Base-by-base conservation (phyloP, 2,797 vertebrate species). In the Enteromius afrohamiltoni region DNA sequence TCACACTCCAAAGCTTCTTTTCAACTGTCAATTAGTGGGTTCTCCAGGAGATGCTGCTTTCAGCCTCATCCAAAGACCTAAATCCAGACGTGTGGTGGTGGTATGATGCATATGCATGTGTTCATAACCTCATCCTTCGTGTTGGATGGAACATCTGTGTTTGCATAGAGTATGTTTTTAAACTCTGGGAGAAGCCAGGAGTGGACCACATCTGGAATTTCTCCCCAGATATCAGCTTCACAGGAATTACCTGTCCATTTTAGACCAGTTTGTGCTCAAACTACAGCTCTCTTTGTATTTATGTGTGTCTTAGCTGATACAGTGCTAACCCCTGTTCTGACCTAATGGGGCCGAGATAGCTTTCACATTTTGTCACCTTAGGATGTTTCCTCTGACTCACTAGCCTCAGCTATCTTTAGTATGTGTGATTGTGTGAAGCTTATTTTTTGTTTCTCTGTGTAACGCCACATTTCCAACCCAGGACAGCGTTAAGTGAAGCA, bases 11-110 rank as follows among this genome's bases (percentile, higher is more conserved):
- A 79, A 86, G 89, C 91, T 91, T 91, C 91, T 90, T 92, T 92
- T 92, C 88, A 89, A 89, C 80, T 88, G 90, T 92, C 93, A 93
- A 93, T 93, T 94, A 93, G 89, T 87, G 86, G 86, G 89, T 84
- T 84, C 88, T 91, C 83, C 90, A 89, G 85, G 84, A 82, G 79
- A 82, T 31, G 69, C 79, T 78, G 64, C 11, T 60, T 70, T 62
- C 67, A 58, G 74, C 65, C 21, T 13, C 40, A 49, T 49, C 37
- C 23, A 64, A 29, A 49, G 49, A 11, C 67, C 68, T 58, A 51
- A 69, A 49, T 19, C 17, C 40, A 51, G 53, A 82, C 17, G 9
- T 45, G n/a, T 79, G 67, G 53, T 47, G 67, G 23, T 47, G 79
- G n/a, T 65, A 37, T 62, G 16, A 69, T 26, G 29, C 6, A 67